phyloP scores from a whole-genome alignment of 1,140 invertebrate species.

The Drosophila paulistorum region DNA sequence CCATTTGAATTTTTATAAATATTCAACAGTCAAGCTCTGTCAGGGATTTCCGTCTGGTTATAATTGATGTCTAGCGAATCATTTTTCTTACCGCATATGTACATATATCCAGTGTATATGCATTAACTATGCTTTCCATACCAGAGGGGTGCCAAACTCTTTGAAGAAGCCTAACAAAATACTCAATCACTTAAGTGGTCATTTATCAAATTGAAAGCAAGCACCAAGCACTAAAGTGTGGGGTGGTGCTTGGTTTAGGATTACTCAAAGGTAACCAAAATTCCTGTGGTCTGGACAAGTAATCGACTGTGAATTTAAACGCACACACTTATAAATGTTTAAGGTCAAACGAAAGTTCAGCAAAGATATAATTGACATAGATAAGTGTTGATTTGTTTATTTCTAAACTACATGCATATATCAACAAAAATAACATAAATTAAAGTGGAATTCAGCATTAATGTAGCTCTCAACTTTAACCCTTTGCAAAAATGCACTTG shows the following conservation, averaged over 20 bases:
- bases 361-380: not conserved
- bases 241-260: constrained; percentile 24
- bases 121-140: not conserved
- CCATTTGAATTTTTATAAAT: constrained; percentile 59
- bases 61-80: constrained; percentile 59
- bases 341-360: not conserved
- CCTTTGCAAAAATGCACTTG: constrained; percentile 3
- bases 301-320: constrained; percentile 17
- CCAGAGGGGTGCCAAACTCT: constrained; percentile 32
- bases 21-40: constrained; percentile 53
- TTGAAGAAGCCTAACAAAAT: constrained; percentile 45
- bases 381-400: not conserved
- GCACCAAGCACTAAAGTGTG: not conserved
- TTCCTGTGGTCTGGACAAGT: constrained; percentile 2
- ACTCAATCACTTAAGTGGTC: constrained; percentile 66
- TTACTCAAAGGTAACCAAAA: constrained; percentile 24
- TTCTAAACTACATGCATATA: not conserved
- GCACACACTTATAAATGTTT: not conserved
- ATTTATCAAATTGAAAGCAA: constrained; percentile 45
- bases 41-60: constrained; percentile 25
- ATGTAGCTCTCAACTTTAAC: not conserved
- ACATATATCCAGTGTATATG: not conserved
- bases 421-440: not conserved
- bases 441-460: not conserved
- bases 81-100: not conserved